Evolutionary conservation across 2,888 invertebrate genomes (phyloP).

Genomic region (Xanthorhoe spadicearia): DNA sequence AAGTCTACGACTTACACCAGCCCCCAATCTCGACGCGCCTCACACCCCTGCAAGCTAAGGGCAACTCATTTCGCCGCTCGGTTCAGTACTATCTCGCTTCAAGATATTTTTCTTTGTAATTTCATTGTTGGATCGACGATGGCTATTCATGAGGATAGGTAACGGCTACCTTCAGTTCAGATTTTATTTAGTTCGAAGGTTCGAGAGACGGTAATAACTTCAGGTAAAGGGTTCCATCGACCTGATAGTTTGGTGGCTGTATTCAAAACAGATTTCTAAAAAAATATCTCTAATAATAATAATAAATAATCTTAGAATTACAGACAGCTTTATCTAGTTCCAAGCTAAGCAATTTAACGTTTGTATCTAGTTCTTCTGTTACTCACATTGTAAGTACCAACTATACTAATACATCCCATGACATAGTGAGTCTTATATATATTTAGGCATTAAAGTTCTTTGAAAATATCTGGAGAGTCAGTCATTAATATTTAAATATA

Average conservation of each 20-base stretch:
- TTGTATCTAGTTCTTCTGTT: no score
- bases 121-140: conserved; percentile 72
- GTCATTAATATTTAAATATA: no score
- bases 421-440: no score
- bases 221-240: background rate
- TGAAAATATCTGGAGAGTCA: no score
- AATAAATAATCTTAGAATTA: no score
- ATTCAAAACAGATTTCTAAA: no score
- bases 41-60: conserved; percentile 81
- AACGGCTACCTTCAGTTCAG: conserved; percentile 32
- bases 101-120: conserved; percentile 82
- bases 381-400: no score
- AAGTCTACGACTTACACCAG: conserved; percentile 46
- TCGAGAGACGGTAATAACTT: conserved; percentile 2
- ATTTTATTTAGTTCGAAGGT: conserved; percentile 34
- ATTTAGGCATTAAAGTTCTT: no score
- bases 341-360: no score
- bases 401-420: no score
- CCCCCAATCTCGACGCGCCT: conserved; percentile 70
- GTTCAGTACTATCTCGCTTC: conserved; percentile 75
- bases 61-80: conserved; percentile 82
- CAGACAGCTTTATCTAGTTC: no score
- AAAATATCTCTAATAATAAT: no score
- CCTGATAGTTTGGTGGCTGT: background rate
- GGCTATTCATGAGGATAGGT: conserved; percentile 49